These are phyloP conservation scores for Pachypsylla venusta DNA, from an alignment of 1,140 invertebrate species.

Conservation along the genomic window DNA sequence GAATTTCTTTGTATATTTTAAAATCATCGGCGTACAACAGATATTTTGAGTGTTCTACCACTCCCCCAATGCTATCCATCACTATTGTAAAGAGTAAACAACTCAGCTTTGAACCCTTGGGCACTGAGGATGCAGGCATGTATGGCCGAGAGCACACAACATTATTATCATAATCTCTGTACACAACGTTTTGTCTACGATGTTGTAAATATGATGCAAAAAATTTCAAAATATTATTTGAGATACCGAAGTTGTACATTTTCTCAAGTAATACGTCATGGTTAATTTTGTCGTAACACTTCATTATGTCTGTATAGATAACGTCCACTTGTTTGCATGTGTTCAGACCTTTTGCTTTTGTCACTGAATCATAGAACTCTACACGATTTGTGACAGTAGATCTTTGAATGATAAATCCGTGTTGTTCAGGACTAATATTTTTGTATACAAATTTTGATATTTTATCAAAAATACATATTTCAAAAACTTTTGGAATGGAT, in stretches of 20 bases:
- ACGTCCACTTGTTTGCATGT: background rate
- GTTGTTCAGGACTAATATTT: background rate
- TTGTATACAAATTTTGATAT: background rate
- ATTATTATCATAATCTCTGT: background rate
- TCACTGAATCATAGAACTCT: background rate
- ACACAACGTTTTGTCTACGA: background rate
- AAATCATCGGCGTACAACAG: background rate
- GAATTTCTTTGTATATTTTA: background rate
- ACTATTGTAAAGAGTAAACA: background rate
- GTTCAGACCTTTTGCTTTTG: background rate
- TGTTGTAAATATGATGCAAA: too few species aligned
- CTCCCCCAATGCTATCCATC: too few species aligned
- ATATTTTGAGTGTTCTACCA: background rate
- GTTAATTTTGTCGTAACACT: background rate
- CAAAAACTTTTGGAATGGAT: background rate
- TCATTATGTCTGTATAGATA: background rate
- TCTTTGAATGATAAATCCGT: background rate
- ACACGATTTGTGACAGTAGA: background rate
- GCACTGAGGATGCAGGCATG: background rate
- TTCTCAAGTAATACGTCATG: too few species aligned
- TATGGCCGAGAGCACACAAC: background rate
- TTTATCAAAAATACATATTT: background rate
- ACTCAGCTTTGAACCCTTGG: background rate
- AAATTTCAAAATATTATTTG: background rate
- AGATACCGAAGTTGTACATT: background rate